A percentile compares a stretch with the other conserved stretches of the same genome.
Evolutionary conservation across 2,113 vertebrate genomes (phyloP).

Genomic region (Hypomesus transpacificus): DNA sequence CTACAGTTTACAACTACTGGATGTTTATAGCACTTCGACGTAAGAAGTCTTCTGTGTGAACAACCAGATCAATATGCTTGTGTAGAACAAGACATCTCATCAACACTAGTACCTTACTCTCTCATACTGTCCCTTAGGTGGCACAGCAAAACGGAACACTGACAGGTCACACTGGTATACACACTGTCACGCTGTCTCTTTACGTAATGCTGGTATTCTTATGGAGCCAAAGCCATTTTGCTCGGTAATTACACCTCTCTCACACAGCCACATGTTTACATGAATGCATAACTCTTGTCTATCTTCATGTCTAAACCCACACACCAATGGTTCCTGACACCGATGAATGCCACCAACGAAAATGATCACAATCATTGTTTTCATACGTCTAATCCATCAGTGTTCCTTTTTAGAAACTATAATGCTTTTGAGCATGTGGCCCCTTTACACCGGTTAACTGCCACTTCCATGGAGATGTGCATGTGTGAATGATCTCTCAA

Average conservation of each 20-base stretch:
- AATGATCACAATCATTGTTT: no score
- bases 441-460: no score
- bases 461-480: no score
- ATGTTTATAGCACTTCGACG: no score
- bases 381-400: no score
- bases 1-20: no score
- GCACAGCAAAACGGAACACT: background rate
- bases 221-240: conserved; percentile 22
- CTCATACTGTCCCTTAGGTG: background rate
- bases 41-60: no score
- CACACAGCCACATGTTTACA: conserved; percentile 3
- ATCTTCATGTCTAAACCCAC: background rate
- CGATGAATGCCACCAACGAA: no score
- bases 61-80: no score
- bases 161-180: conserved; percentile 5
- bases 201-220: conserved; percentile 40
- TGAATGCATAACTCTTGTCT: background rate
- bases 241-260: conserved; percentile 16
- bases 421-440: no score
- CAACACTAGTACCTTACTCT: background rate
- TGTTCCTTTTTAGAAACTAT: no score
- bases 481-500: no score
- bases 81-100: background rate
- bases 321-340: background rate
- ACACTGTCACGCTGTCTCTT: conserved; percentile 16